Evolutionary conservation across 2,113 vertebrate species (phyloP), one percentile per base, ranked within the genome.

Genomic region (Xyliphius kryptos): DNA sequence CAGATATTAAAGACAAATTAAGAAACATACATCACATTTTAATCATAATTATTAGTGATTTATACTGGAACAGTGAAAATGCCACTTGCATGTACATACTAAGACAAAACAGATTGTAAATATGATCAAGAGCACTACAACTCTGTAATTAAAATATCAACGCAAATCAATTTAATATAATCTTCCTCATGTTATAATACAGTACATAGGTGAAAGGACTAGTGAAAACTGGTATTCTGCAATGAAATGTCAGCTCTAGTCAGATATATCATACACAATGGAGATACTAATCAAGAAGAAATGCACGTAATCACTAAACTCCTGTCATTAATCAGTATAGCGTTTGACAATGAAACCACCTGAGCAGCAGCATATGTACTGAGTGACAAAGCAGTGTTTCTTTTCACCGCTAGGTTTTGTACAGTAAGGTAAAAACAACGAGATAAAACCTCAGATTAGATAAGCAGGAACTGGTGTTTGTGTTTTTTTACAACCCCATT

Each of bases 331-430:
- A 26, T 52, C 22, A 53, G 13, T 56, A n/a, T n/a, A n/a, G n/a
- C n/a, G n/a, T 53, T 63, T 50, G 55, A 70, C 61, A 75, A 70
- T 70, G 57, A 59, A 62, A 56, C 46, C 47, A 26, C 67, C 15
- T 58, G 46, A 60, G 49, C 56, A 72, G 72, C 63, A 77, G 60
- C 59, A 55, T 32, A 48, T 38, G 66, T 40, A 55, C 49, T 51
- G 22, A 58, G 44, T 49, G 37, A 66, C 22, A 63, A 66, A 67
- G 57, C 54, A 61, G 53, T 21, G 44, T 58, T 20, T 61, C 21
- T 47, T 46, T 17, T 47, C 17, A 37, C 26, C 44, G n/a, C 12
- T 46, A 55, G 36, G 22, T 41, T 14, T 43, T 67, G 14, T 4
- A 68, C 66, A 59, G 69, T 56, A 53, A 52, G 64, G 21, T 46